Conservation (phyloP, 64 coral and sea anemone genomes). For the Montipora cactus region DNA sequence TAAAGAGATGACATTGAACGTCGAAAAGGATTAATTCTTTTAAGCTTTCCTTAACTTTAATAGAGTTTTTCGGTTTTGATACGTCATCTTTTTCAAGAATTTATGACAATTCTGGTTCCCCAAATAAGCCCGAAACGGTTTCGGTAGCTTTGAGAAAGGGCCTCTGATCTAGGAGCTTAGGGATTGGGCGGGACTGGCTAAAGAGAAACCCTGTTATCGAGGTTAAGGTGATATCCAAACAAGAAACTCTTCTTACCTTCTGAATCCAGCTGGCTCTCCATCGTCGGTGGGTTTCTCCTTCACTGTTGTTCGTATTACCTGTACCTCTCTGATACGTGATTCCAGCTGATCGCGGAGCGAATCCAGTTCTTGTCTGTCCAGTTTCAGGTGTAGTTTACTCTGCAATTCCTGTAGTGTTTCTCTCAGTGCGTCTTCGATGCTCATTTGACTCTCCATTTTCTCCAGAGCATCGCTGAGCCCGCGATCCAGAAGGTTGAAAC, state of each 20-base stretch:
- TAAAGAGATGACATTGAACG: too few species aligned
- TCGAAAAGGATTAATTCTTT: too few species aligned
- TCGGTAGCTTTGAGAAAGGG: too few species aligned
- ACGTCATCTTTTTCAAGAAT: too few species aligned
- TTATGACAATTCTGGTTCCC: too few species aligned
- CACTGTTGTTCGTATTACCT: constrained; percentile 63
- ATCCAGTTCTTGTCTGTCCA: constrained; percentile 83
- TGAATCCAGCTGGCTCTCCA: constrained; percentile 88
- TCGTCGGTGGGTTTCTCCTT: constrained; percentile 84
- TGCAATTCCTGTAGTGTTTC: constrained; percentile 83
- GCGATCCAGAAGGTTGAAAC: constrained; percentile 86
- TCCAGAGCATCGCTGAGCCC: constrained; percentile 89
- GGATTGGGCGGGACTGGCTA: too few species aligned
- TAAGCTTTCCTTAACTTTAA: too few species aligned
- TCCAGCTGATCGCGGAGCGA: constrained; percentile 79
- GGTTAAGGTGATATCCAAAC: background rate
- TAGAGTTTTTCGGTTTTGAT: too few species aligned
- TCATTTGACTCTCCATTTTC: constrained; percentile 93
- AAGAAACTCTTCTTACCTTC: constrained; percentile 52
- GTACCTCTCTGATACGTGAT: constrained; percentile 81
- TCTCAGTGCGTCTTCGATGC: constrained; percentile 80
- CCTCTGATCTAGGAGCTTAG: too few species aligned
- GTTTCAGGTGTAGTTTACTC: constrained; percentile 76
- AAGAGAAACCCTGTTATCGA: too few species aligned
- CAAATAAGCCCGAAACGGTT: too few species aligned